Conservation (phyloP, 2,888 invertebrate species). For the Harpalus rubripes region DNA sequence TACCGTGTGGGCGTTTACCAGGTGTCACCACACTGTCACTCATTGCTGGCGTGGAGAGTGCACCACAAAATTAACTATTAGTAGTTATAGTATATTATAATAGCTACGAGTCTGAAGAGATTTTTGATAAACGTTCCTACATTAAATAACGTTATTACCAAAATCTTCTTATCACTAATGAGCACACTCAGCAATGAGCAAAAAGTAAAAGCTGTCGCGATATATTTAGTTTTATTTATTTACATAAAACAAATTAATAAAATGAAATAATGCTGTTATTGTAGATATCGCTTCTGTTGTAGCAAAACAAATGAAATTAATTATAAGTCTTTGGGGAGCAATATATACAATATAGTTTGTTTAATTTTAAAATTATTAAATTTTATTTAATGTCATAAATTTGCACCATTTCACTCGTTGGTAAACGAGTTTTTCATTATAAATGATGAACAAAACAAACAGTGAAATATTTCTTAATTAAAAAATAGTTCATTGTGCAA, state of each 20-base stretch:
- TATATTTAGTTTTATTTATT: not conserved
- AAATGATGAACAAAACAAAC: not conserved
- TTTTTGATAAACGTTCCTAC: too few relatives aligned
- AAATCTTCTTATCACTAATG: not conserved
- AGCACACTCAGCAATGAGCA: not conserved
- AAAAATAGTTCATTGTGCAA: not conserved
- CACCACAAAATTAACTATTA: too few relatives aligned
- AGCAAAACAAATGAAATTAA: not conserved
- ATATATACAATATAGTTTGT: constrained; percentile 4
- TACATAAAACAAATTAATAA: constrained; percentile 2
- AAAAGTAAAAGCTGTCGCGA: constrained; percentile 1
- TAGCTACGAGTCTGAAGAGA: too few relatives aligned
- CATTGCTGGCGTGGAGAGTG: too few relatives aligned
- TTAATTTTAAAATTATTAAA: not conserved
- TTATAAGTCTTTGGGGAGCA: not conserved
- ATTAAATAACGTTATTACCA: not conserved
- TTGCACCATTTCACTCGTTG: not conserved
- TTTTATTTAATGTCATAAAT: not conserved
- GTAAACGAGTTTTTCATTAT: not conserved
- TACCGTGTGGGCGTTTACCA: too few relatives aligned
- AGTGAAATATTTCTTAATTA: not conserved
- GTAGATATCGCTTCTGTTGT: not conserved
- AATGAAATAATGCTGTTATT: constrained; percentile 6
- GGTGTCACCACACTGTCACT: too few relatives aligned
- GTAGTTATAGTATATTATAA: too few relatives aligned